These are phyloP conservation scores for Circaetus gallicus DNA, from an alignment of 2,113 vertebrate species.

Conservation along the genomic window DNA sequence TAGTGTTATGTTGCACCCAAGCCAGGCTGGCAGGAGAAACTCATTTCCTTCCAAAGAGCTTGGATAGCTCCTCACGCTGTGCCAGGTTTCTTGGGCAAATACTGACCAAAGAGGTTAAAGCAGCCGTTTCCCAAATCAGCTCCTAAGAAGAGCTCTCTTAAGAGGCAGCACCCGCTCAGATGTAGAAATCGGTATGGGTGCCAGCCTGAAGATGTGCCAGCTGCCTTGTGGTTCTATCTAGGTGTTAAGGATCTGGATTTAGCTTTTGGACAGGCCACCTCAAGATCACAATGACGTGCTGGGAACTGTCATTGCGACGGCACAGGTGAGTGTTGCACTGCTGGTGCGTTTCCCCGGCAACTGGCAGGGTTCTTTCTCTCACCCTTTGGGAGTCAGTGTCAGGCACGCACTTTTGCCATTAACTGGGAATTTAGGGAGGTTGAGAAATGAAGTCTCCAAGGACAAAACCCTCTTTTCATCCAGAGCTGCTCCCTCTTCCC, in stretches of 20 bases:
- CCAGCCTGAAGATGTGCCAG: neutral
- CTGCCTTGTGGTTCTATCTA: neutral
- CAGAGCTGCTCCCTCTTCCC: neutral
- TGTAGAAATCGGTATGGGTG: neutral
- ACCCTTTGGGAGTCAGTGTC: neutral
- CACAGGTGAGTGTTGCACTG: neutral
- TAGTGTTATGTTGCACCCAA: rapidly evolving
- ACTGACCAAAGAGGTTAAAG: neutral
- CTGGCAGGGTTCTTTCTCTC: neutral
- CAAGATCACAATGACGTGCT: neutral
- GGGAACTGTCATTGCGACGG: neutral
- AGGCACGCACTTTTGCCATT: neutral
- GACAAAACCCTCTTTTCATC: neutral
- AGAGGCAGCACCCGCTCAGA: neutral
- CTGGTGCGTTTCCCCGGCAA: neutral
- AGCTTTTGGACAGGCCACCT: neutral
- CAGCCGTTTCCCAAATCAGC: neutral
- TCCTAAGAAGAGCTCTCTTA: neutral
- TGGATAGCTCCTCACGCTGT: neutral
- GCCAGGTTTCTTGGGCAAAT: neutral
- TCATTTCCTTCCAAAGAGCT: neutral
- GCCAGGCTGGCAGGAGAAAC: neutral
- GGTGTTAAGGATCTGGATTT: neutral
- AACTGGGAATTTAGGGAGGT: neutral
- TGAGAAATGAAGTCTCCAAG: neutral